Evolutionary conservation across 2,113 vertebrate genomes (phyloP).

Genomic region (Tichodroma muraria): DNA sequence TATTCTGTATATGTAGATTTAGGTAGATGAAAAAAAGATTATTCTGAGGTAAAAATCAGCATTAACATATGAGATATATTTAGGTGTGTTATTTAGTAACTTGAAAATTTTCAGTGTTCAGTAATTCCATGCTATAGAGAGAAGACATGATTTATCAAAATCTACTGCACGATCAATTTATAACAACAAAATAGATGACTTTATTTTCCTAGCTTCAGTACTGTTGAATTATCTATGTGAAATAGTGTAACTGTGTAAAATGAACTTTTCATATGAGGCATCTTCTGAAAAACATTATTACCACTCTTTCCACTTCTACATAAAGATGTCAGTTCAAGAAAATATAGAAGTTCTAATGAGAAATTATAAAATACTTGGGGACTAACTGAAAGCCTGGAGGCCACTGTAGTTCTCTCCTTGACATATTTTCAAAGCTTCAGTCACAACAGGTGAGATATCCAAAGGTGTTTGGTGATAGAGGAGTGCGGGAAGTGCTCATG

Average conservation of each 20-base stretch:
- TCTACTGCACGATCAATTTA: background rate
- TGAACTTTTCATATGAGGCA: background rate
- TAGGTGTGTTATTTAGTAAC: slow-evolving; percentile 6
- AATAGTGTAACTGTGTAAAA: background rate
- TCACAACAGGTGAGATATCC: background rate
- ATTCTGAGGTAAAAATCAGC: background rate
- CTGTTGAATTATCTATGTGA: background rate
- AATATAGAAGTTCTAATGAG: background rate
- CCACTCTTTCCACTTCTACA: background rate
- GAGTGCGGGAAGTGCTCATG: background rate
- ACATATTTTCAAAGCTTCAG: background rate
- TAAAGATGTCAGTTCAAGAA: background rate
- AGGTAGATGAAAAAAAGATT: slow-evolving; percentile 14
- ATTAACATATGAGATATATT: background rate
- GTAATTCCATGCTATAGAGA: background rate
- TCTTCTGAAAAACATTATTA: background rate
- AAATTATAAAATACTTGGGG: background rate
- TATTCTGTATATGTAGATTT: background rate
- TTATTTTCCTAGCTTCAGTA: slow-evolving; percentile 2
- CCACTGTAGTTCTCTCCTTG: background rate
- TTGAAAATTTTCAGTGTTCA: slow-evolving; percentile 5
- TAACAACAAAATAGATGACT: background rate
- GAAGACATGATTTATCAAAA: slow-evolving; percentile 46
- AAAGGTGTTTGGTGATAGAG: background rate
- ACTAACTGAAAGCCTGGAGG: background rate